Conservation (phyloP, 2,888 invertebrate species). For the Drosophila tripunctata region DNA sequence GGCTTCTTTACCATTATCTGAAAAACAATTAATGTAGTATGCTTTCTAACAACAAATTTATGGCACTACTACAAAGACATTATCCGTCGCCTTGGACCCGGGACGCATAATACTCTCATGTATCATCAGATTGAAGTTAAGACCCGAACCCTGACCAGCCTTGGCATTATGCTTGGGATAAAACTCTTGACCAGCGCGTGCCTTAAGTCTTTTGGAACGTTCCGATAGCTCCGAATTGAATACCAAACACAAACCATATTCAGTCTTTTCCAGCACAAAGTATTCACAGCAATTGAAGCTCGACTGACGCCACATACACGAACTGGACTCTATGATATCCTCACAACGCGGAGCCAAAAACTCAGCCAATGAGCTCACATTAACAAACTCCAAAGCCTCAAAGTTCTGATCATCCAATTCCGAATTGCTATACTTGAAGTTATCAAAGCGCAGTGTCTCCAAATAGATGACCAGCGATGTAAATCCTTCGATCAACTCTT, state of each 20-base stretch:
- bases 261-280: slow-evolving; percentile 84
- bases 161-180: slow-evolving; percentile 78
- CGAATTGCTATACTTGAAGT: slow-evolving; percentile 55
- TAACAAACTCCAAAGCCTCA: slow-evolving; percentile 73
- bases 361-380: slow-evolving; percentile 64
- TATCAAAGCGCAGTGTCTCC: slow-evolving; percentile 78
- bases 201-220: slow-evolving; percentile 32
- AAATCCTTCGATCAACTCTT: slow-evolving; percentile 62
- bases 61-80: slow-evolving; percentile 59
- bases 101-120: slow-evolving; percentile 53
- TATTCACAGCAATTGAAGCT: slow-evolving; percentile 84
- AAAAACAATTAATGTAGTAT: neutral
- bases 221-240: slow-evolving; percentile 84
- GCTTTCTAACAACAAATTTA: too few species aligned
- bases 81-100: slow-evolving; percentile 46
- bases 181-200: slow-evolving; percentile 37
- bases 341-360: slow-evolving; percentile 79
- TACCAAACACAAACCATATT: slow-evolving; percentile 84
- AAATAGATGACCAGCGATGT: slow-evolving; percentile 65
- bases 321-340: slow-evolving; percentile 79
- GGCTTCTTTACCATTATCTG: slow-evolving; percentile 78
- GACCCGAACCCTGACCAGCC: slow-evolving; percentile 74
- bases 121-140: slow-evolving; percentile 63
- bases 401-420: slow-evolving; percentile 77
- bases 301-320: slow-evolving; percentile 84